Evolutionary conservation across 1,140 invertebrate genomes (phyloP).

Genomic region (Ladona fulva): DNA sequence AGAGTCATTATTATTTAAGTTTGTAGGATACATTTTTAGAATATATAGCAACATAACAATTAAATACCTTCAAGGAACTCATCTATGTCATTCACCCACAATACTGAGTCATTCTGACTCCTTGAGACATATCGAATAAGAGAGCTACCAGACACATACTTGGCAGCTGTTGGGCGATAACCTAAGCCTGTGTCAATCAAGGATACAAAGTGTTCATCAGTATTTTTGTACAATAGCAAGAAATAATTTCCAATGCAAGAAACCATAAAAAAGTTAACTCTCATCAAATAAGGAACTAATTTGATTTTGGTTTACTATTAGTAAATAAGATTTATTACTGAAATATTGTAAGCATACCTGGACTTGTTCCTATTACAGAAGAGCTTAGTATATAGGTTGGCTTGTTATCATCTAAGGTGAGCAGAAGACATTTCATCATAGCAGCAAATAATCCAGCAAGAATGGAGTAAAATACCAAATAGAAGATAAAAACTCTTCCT

Average conservation of each 20-base stretch:
- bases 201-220: too few relatives aligned
- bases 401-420: conserved; percentile 53
- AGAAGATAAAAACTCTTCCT: conserved; percentile 73
- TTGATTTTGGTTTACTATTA: too few relatives aligned
- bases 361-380: conserved; percentile 79
- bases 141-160: conserved; percentile 62
- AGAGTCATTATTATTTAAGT: too few relatives aligned
- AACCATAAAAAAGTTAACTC: too few relatives aligned
- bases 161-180: conserved; percentile 69
- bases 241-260: too few relatives aligned
- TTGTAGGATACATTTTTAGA: too few relatives aligned
- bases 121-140: conserved; percentile 69
- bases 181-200: conserved; percentile 54
- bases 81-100: conserved; percentile 58
- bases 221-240: too few relatives aligned
- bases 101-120: conserved; percentile 51
- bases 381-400: conserved; percentile 63
- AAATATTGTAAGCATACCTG: conserved; percentile 49
- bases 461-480: conserved; percentile 71
- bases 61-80: conserved; percentile 56
- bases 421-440: conserved; percentile 69
- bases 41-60: too few relatives aligned
- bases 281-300: too few relatives aligned
- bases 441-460: conserved; percentile 70
- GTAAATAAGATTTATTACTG: not conserved